Evolutionary conservation across 2,113 vertebrate genomes (phyloP).

Genomic region (Formicarius rufipectus): DNA sequence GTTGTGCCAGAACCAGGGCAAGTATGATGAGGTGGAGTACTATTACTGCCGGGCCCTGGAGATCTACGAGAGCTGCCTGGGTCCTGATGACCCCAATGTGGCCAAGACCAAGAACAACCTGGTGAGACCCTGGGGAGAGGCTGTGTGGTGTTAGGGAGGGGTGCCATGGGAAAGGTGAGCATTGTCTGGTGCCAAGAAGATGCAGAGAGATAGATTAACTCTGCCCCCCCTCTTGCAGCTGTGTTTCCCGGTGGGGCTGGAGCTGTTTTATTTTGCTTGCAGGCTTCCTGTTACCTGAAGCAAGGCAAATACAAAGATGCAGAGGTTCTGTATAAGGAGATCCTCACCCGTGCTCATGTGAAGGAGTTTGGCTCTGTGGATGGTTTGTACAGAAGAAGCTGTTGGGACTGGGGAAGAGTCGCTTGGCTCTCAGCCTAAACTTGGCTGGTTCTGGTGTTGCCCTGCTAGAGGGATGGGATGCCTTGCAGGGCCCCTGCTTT

Average conservation of each 20-base stretch:
- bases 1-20: slow-evolving; percentile 98
- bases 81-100: slow-evolving; percentile 93
- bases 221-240: neutral
- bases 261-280: slow-evolving; percentile 7
- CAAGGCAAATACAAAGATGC: slow-evolving; percentile 97
- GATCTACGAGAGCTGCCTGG: slow-evolving; percentile 93
- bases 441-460: neutral
- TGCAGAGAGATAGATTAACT: neutral
- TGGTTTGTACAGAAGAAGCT: slow-evolving; percentile 78
- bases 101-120: slow-evolving; percentile 99
- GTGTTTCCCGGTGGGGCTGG: neutral
- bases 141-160: neutral
- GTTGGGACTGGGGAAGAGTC: neutral
- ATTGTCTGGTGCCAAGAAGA: neutral
- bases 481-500: neutral
- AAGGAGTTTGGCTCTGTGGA: slow-evolving; percentile 98
- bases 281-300: slow-evolving; percentile 98
- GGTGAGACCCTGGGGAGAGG: slow-evolving; percentile 70
- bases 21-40: slow-evolving; percentile 97
- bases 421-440: neutral
- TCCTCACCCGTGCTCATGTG: slow-evolving; percentile 95
- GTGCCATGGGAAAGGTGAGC: neutral
- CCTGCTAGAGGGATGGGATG: neutral
- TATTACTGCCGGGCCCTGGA: slow-evolving; percentile 95
- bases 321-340: slow-evolving; percentile 96